Conservation (phyloP, 2,113 vertebrate genomes). For the Campylomormyrus numenius region DNA sequence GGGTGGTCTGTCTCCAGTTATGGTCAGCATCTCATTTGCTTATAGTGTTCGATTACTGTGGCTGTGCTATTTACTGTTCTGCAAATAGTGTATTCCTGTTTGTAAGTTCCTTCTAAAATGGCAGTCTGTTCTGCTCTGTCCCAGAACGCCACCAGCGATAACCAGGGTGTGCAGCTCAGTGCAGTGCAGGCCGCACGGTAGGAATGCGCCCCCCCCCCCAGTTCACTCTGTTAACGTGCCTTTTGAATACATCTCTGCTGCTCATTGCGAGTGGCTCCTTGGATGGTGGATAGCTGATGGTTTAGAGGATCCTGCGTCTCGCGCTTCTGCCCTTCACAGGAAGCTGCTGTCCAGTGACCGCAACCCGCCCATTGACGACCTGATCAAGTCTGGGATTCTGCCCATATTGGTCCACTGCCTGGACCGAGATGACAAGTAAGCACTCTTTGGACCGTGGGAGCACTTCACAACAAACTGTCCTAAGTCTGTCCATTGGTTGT, state of each 20-base stretch:
- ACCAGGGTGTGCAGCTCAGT: conserved; percentile 93
- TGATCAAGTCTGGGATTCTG: conserved; percentile 98
- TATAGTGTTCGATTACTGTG: not conserved
- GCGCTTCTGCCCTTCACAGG: conserved; percentile 51
- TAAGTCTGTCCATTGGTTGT: not conserved
- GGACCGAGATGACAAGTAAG: conserved; percentile 99
- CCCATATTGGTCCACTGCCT: conserved; percentile 98
- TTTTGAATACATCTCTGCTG: not conserved
- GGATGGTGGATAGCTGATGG: not conserved
- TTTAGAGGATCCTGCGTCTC: not conserved
- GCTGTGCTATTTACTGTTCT: not conserved
- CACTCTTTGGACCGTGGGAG: conserved; percentile 21
- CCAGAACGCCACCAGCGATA: conserved; percentile 97
- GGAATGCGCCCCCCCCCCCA: conserved; percentile 14
- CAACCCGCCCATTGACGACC: conserved; percentile 95
- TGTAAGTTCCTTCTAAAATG: not conserved
- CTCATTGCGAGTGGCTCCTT: not conserved
- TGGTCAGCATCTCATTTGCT: not conserved
- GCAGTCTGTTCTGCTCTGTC: conserved; percentile 24
- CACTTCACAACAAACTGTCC: not conserved
- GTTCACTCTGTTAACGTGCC: not conserved
- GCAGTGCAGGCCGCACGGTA: conserved; percentile 98
- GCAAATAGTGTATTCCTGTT: not conserved
- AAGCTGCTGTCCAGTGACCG: conserved; percentile 97
- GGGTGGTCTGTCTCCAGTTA: not conserved